These are phyloP conservation scores for Cephus sareptanus DNA, from an alignment of 2,888 invertebrate genomes.

Conservation along the genomic window DNA sequence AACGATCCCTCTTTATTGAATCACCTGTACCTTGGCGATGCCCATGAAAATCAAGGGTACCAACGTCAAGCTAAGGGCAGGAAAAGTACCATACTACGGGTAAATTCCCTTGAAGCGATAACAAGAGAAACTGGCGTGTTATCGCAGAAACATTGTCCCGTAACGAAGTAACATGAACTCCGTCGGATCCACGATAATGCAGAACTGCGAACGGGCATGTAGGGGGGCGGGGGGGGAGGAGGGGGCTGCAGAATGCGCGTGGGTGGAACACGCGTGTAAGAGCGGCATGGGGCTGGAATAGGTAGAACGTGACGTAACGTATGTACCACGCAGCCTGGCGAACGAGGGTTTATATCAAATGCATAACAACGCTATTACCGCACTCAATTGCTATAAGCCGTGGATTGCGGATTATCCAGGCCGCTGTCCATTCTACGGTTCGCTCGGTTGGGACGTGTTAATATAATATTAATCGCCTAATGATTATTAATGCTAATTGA, in stretches of 20 bases:
- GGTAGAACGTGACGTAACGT: slow-evolving; percentile 8
- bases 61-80: too few species aligned
- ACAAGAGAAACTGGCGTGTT: too few species aligned
- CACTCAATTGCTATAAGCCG: slow-evolving; percentile 53
- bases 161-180: too few species aligned
- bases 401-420: slow-evolving; percentile 52
- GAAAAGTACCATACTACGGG: too few species aligned
- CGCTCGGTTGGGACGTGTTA: slow-evolving; percentile 19
- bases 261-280: neutral
- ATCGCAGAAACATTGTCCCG: too few species aligned
- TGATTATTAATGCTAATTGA: slow-evolving; percentile 49
- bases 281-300: slow-evolving; percentile 12
- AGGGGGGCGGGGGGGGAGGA: fast-evolving
- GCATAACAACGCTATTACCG: slow-evolving; percentile 53
- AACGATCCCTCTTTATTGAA: too few species aligned
- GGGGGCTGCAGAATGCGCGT: too few species aligned
- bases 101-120: too few species aligned
- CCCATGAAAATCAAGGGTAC: too few species aligned
- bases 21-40: too few species aligned
- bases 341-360: slow-evolving; percentile 51
- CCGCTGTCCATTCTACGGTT: slow-evolving; percentile 18
- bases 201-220: neutral
- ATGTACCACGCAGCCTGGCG: slow-evolving; percentile 5
- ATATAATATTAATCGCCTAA: slow-evolving; percentile 47
- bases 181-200: too few species aligned